A percentile compares a stretch with the other conserved stretches of the same genome.
phyloP scores from a whole-genome alignment of 2,113 vertebrate genomes.

The Collichthys lucidus region DNA sequence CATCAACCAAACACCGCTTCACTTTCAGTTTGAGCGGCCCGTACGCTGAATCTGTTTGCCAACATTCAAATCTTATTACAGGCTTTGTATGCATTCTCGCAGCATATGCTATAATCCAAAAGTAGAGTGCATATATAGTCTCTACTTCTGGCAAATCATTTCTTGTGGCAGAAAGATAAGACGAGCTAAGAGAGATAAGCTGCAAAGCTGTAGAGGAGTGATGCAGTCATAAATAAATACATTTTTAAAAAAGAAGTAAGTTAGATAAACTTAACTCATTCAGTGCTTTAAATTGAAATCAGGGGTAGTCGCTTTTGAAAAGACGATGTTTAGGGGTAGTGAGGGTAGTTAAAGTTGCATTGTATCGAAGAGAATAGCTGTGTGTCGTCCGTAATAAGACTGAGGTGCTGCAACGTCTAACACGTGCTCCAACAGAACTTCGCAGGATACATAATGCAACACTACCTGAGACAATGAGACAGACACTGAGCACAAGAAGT shows the following conservation, averaged over 20 bases:
- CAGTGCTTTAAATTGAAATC: neutral
- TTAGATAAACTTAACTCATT: neutral
- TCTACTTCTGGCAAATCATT: neutral
- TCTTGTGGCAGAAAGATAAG: neutral
- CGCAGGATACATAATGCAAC: neutral
- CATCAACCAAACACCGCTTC: neutral
- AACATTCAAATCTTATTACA: neutral
- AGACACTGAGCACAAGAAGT: neutral
- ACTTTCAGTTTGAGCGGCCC: neutral
- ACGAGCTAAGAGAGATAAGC: neutral
- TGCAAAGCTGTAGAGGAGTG: neutral
- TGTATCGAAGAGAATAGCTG: neutral
- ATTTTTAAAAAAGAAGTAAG: neutral
- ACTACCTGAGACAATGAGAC: neutral
- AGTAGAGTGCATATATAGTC: neutral
- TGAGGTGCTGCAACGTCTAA: neutral
- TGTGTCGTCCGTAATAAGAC: neutral
- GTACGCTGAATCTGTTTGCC: neutral
- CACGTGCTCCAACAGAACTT: neutral
- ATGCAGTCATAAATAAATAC: neutral
- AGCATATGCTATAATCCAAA: constrained; percentile 4
- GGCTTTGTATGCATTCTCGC: neutral
- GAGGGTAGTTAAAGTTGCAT: neutral
- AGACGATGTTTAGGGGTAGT: neutral
- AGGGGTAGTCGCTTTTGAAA: too few species aligned